Base-by-base conservation (phyloP, 1,140 invertebrate species). In the Andricus grossulariae region DNA sequence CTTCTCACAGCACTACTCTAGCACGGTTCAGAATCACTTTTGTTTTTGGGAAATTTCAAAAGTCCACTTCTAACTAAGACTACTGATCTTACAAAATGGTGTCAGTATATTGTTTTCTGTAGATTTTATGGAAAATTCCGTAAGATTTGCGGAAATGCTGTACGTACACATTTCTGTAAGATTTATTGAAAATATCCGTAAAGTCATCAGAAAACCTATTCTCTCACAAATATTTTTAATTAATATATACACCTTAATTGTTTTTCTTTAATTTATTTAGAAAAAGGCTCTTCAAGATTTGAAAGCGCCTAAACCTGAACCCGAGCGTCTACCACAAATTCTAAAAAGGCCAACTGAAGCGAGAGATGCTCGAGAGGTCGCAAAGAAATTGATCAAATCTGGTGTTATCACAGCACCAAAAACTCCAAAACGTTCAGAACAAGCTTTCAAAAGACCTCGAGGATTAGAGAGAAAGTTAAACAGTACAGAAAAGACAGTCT, bases 351-450 rank as follows among this genome's bases (percentile, higher is more conserved):
- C 96, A 3, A 95, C 96, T 10, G 96, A 97, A 91, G 97, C 97
- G 0, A 94, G 97, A 76, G 97, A 99, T 94, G 98, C 98, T 10
- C 94, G 97, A 74, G 97, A 99, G 93, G 96, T 98, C 54, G 98
- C 97, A 0, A 97, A 98, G 77, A 99, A 99, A 88, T 91, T 99
- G 15, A 95, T 99, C 0, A 98, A 98, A 90, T 97, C 97, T 80
- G 98, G 98, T 19, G 97, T 97, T 39, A 97, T 98, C 86, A 94
- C 95, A 72, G 96, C 96, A 13, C 94, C 95, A 60, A 97, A 96
- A 87, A 94, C 94, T 60, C 94, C 94, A 39, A 94, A 94, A 84
- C 91, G 93, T 66, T 94, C 96, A 13, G 97, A 98, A 88, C 97
- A 97, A 84, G 95, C 95, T 3, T 97, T 97, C 83, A 97, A 97